Evolutionary conservation across 2,113 vertebrate genomes (phyloP).

Genomic region (Trogon surrucura): DNA sequence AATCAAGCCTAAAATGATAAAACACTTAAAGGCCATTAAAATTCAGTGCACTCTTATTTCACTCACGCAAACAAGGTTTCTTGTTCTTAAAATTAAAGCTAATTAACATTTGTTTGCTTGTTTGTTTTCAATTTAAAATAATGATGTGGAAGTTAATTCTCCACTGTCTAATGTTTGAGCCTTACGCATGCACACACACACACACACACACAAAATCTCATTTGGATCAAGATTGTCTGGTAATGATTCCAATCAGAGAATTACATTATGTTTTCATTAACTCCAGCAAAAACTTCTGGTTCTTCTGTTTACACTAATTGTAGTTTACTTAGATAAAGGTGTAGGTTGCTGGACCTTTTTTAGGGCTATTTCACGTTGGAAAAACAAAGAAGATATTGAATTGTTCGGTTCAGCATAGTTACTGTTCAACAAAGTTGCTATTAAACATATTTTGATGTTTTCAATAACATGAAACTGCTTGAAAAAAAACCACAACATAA

Average conservation of each 20-base stretch:
- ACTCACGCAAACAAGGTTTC: background rate
- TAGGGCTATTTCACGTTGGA: background rate
- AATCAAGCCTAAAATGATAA: background rate
- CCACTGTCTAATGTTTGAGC: background rate
- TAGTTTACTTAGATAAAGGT: background rate
- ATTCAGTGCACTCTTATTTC: background rate
- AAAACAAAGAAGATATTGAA: background rate
- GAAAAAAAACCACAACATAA: background rate
- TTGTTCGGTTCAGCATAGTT: background rate
- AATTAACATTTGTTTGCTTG: constrained; percentile 48
- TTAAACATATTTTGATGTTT: background rate
- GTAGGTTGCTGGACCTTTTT: background rate
- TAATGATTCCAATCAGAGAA: background rate
- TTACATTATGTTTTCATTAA: constrained; percentile 31
- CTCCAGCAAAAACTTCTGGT: background rate
- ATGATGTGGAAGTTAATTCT: constrained; percentile 35
- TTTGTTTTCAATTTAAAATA: constrained; percentile 59
- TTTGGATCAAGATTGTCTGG: background rate
- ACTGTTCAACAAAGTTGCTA: background rate
- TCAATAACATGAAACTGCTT: background rate
- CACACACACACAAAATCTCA: background rate
- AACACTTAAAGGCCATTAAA: background rate
- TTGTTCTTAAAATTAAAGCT: constrained; percentile 33
- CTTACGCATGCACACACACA: background rate
- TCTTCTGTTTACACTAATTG: background rate